phyloP scores from a whole-genome alignment of 1,140 invertebrate genomes.

The Hyposmocoma kahamanoa region DNA sequence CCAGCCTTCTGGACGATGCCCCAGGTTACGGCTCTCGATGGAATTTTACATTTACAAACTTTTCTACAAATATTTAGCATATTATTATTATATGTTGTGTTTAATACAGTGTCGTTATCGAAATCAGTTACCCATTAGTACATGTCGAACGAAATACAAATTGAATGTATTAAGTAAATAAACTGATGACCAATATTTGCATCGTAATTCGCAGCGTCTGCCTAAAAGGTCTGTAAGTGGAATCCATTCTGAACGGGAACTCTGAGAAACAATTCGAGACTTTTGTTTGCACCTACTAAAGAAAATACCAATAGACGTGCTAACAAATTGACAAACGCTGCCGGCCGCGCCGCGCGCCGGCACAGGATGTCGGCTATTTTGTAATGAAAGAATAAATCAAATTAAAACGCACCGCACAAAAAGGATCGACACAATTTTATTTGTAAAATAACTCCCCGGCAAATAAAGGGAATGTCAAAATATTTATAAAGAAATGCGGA shows the following conservation, averaged over 20 bases:
- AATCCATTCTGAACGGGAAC: slow-evolving; percentile 16
- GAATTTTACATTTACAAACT: too few species aligned
- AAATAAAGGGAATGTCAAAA: slow-evolving; percentile 70
- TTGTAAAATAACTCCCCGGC: slow-evolving; percentile 54
- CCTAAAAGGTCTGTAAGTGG: slow-evolving; percentile 20
- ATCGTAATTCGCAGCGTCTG: slow-evolving; percentile 17
- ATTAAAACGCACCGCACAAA: slow-evolving; percentile 61
- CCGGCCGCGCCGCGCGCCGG: slow-evolving; percentile 21
- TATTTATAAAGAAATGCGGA: slow-evolving; percentile 69
- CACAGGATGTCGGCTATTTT: slow-evolving; percentile 55
- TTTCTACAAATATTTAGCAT: too few species aligned
- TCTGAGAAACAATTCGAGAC: slow-evolving; percentile 30
- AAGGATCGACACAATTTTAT: slow-evolving; percentile 62
- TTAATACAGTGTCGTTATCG: too few species aligned
- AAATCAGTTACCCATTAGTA: too few species aligned
- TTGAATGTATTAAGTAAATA: too few species aligned
- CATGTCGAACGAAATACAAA: too few species aligned
- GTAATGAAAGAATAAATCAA: slow-evolving; percentile 68
- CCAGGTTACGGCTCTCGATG: too few species aligned
- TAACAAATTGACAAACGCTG: slow-evolving; percentile 61
- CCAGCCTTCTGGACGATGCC: too few species aligned
- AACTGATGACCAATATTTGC: slow-evolving; percentile 24
- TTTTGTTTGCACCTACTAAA: slow-evolving; percentile 50
- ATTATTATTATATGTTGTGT: too few species aligned
- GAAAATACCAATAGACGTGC: slow-evolving; percentile 53